Base-by-base conservation (phyloP, 2,113 vertebrate species). In the Lamprotornis superbus region DNA sequence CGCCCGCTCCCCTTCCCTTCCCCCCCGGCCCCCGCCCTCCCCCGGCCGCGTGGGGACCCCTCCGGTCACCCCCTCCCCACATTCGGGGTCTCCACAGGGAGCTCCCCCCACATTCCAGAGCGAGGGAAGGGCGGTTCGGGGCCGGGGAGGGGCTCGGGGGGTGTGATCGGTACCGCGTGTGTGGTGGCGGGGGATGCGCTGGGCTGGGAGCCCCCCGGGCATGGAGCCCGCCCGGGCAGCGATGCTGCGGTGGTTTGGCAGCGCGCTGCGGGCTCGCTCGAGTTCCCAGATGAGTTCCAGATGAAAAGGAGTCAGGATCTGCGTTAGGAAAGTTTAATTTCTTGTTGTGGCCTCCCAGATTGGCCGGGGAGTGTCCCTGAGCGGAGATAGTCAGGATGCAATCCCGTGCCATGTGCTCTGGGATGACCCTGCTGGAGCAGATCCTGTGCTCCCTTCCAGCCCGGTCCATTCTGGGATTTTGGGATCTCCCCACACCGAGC, bases 261-360 rank as follows among this genome's bases (percentile, higher is more conserved):
- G 55, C 15, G 46, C 46, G 37, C 75, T 19, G 52, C 33, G 7
- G 4, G 76, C n/a, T 44, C 8, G 28, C 27, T 8, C 2, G 4
- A 31, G 20, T 22, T n/a, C 25, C 44, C 46, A 13, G 55, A 27
- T 64, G 2, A 76, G 53, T 50, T 83, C 57, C 53, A 17, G 83
- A 13, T 35, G 86, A 24, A 49, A 74, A 27, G 31, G 12, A 9
- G 3, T 4, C 30, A 0, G 27, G 27, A 21, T 47, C 6, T 10
- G 47, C 56, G 0, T 44, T 37, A 8, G 52, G 19, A 39, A 90
- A 82, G 47, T 93, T 81, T 5, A n/a, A 75, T 84, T 73, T 44
- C 24, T 50, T 7, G 3, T 23, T 3, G 37, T 10, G 20, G 33
- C 27, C 15, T 3, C 16, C 9, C 23, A 0, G 39, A 1, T 22